phyloP scores from a whole-genome alignment of 2,888 invertebrate species.

The Melitaea athalia region DNA sequence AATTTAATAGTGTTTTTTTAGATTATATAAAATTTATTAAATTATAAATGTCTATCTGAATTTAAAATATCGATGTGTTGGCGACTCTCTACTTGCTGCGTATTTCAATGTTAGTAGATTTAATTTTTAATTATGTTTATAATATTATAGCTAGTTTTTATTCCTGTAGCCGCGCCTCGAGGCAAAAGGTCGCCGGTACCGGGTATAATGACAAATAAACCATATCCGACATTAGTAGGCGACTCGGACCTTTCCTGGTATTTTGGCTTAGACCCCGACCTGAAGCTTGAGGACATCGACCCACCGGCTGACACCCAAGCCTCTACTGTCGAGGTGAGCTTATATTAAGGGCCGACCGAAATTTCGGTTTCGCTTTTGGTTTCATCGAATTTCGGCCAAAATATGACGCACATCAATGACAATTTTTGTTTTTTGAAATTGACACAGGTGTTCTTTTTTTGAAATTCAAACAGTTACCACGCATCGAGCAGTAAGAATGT shows the following conservation, averaged over 20 bases:
- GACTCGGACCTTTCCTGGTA: conserved; percentile 74
- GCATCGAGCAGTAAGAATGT: too few relatives aligned
- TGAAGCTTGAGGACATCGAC: conserved; percentile 76
- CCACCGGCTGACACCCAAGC: conserved; percentile 56
- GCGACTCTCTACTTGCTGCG: conserved; percentile 4
- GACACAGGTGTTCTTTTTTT: too few relatives aligned
- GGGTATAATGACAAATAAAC: conserved; percentile 57
- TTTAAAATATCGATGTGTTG: background rate
- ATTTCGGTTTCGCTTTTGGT: too few relatives aligned
- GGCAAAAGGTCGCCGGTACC: conserved; percentile 64
- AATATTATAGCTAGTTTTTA: background rate
- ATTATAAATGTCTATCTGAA: background rate
- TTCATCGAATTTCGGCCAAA: too few relatives aligned
- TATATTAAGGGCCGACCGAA: background rate
- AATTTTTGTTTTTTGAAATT: too few relatives aligned
- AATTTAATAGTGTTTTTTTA: background rate
- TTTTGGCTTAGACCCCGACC: conserved; percentile 74
- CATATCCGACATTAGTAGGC: conserved; percentile 67
- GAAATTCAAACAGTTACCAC: too few relatives aligned
- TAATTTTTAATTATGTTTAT: background rate
- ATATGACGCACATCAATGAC: too few relatives aligned
- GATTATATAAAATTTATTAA: background rate
- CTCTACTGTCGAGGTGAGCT: conserved; percentile 65
- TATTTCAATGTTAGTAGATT: background rate
- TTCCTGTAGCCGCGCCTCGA: conserved; percentile 47